These are phyloP conservation scores for Actinostola sp. DNA, from an alignment of 92 coral and sea anemone species.

Conservation along the genomic window DNA sequence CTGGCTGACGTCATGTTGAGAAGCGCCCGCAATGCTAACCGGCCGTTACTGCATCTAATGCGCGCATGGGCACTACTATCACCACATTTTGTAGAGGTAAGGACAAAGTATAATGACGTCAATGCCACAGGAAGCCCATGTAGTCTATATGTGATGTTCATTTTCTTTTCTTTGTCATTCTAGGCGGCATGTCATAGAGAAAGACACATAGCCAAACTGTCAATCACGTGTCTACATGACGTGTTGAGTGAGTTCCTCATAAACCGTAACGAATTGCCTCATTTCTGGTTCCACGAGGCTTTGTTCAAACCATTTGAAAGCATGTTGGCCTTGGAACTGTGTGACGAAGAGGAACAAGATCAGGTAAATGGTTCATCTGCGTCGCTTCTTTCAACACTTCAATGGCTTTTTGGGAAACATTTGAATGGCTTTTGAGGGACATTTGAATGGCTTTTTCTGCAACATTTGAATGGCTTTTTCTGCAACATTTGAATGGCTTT, in stretches of 20 bases:
- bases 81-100: slow-evolving; percentile 93
- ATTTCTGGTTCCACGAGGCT: slow-evolving; percentile 99
- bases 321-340: slow-evolving; percentile 62
- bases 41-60: slow-evolving; percentile 95
- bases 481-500: too few relatives aligned
- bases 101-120: background rate
- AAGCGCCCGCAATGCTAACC: slow-evolving; percentile 94
- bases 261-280: slow-evolving; percentile 95
- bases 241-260: slow-evolving; percentile 79
- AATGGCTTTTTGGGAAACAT: too few relatives aligned
- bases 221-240: slow-evolving; percentile 87
- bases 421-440: too few relatives aligned
- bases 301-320: slow-evolving; percentile 88
- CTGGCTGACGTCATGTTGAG: slow-evolving; percentile 96
- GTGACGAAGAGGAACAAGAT: slow-evolving; percentile 88
- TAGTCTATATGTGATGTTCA: too few relatives aligned
- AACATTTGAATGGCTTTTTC: too few relatives aligned
- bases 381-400: too few relatives aligned
- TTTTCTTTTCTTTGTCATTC: background rate
- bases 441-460: too few relatives aligned
- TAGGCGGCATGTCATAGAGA: slow-evolving; percentile 91
- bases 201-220: slow-evolving; percentile 86
- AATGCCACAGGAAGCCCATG: too few relatives aligned
- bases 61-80: slow-evolving; percentile 95
- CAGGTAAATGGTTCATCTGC: slow-evolving; percentile 56